Conservation (phyloP, 53 echinoderm and acorn worm species). For the Temnopleurus reevesii region DNA sequence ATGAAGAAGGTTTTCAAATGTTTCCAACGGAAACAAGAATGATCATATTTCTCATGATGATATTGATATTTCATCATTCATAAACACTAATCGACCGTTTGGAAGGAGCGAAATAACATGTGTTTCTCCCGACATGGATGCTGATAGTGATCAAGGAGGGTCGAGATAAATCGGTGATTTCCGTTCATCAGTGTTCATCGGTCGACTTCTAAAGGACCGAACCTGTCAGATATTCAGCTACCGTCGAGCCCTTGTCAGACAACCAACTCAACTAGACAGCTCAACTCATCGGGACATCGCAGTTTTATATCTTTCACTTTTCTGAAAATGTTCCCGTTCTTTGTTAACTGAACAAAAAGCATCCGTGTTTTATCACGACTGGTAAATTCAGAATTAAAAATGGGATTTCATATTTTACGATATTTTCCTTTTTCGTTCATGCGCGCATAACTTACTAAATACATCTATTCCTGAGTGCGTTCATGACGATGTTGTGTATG, state of each 20-base stretch:
- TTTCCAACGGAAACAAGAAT: too few species aligned
- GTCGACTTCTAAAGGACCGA: slow-evolving; percentile 30
- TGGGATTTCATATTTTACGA: too few species aligned
- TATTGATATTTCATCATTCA: neutral
- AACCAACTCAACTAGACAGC: slow-evolving; percentile 22
- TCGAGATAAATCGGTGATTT: slow-evolving; percentile 41
- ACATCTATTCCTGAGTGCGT: too few species aligned
- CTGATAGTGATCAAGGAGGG: neutral
- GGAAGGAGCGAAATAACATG: neutral
- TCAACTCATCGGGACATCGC: neutral
- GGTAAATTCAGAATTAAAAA: too few species aligned
- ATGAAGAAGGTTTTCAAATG: too few species aligned
- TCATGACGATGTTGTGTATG: too few species aligned
- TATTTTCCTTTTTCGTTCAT: too few species aligned
- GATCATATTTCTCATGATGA: too few species aligned
- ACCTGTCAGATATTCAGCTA: neutral
- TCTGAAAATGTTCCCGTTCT: too few species aligned
- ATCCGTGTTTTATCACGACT: too few species aligned
- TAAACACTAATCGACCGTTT: neutral
- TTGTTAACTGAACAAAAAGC: too few species aligned
- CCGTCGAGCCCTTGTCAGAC: slow-evolving; percentile 35
- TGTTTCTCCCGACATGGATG: slow-evolving; percentile 28
- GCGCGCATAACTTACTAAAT: too few species aligned
- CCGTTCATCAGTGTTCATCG: slow-evolving; percentile 43
- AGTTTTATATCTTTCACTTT: neutral